These are phyloP conservation scores for Pogonomyrmex barbatus DNA, from an alignment of 1,140 invertebrate species.

Conservation along the genomic window DNA sequence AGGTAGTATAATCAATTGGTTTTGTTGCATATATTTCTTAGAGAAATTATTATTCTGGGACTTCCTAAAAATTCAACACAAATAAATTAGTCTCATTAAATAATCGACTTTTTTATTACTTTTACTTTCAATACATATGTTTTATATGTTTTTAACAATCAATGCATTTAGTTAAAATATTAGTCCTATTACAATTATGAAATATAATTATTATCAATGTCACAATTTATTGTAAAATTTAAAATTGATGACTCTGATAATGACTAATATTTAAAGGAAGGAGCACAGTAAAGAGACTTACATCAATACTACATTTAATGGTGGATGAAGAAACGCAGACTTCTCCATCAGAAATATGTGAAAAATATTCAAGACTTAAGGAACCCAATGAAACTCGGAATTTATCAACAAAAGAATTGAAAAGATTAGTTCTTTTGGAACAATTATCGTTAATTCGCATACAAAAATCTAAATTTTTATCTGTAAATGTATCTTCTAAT, in stretches of 20 bases:
- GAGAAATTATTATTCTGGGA: neutral
- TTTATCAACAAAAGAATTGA: constrained; percentile 63
- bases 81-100: constrained; percentile 10
- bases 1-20: constrained; percentile 67
- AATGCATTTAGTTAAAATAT: constrained; percentile 2
- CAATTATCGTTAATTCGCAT: constrained; percentile 63
- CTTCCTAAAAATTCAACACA: constrained; percentile 5
- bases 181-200: neutral
- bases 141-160: neutral
- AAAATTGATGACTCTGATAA: constrained; percentile 37
- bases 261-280: constrained; percentile 68
- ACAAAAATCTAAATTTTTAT: constrained; percentile 37
- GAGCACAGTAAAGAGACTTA: constrained; percentile 32
- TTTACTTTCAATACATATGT: neutral
- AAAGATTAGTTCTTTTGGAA: constrained; percentile 70
- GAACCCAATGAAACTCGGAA: constrained; percentile 67
- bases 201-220: neutral
- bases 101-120: constrained; percentile 15
- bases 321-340: constrained; percentile 37
- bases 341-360: constrained; percentile 27
- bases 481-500: constrained; percentile 10
- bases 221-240: neutral
- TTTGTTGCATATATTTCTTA: neutral
- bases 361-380: constrained; percentile 34
- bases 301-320: constrained; percentile 11